Evolutionary conservation across 2,888 invertebrate species (phyloP).

Genomic region (Sabellastarte sp.): DNA sequence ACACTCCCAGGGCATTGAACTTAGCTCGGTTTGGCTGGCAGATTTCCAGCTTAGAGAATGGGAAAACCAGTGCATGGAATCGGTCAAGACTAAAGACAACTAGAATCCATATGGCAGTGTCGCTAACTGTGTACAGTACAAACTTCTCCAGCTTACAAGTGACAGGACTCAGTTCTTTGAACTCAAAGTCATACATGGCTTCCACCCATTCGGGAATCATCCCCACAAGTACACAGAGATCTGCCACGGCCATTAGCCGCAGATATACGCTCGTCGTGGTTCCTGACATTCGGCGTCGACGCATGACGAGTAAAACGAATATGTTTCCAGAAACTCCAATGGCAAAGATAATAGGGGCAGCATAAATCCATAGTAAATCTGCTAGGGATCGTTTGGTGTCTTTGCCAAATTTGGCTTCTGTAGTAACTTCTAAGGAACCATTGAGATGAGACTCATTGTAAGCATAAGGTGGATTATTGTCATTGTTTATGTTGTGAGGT

Average conservation of each 20-base stretch:
- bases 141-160: slow-evolving; percentile 32
- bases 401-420: too few species aligned
- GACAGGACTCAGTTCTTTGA: slow-evolving; percentile 23
- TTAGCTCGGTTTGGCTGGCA: slow-evolving; percentile 16
- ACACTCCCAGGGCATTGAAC: slow-evolving; percentile 12
- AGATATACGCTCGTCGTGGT: slow-evolving; percentile 32
- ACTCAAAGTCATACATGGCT: slow-evolving; percentile 12
- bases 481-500: too few species aligned
- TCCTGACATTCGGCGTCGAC: slow-evolving; percentile 22
- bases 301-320: slow-evolving; percentile 30
- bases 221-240: slow-evolving; percentile 27
- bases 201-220: slow-evolving; percentile 35
- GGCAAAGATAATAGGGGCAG: slow-evolving; percentile 28
- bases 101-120: slow-evolving; percentile 31
- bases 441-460: too few species aligned
- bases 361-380: slow-evolving; percentile 26
- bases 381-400: too few species aligned
- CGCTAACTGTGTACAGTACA: slow-evolving; percentile 24
- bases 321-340: slow-evolving; percentile 31
- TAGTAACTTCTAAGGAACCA: too few species aligned
- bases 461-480: too few species aligned
- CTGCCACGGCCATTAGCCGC: slow-evolving; percentile 29
- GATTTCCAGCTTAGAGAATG: slow-evolving; percentile 18
- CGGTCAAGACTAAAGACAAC: slow-evolving; percentile 29
- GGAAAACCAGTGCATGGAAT: slow-evolving; percentile 31